These are phyloP conservation scores for Sus scrofa DNA, from an alignment of 2,113 vertebrate genomes.

Conservation along the genomic window DNA sequence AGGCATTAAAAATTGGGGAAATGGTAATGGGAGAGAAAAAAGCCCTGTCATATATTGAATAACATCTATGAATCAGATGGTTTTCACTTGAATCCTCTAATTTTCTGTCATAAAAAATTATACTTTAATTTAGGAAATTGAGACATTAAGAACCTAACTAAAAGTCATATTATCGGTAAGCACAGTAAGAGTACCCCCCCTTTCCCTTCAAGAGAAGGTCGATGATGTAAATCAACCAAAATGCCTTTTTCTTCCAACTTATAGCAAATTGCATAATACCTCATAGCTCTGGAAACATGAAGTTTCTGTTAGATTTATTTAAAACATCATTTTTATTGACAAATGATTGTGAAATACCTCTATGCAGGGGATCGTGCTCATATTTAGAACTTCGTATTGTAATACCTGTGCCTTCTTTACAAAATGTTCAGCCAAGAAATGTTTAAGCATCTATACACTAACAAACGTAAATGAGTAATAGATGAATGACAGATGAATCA, in stretches of 20 bases:
- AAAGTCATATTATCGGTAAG: background rate
- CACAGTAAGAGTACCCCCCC: background rate
- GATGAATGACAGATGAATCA: background rate
- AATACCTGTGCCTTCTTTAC: background rate
- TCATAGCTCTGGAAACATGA: background rate
- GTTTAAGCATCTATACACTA: background rate
- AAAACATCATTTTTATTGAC: slow-evolving; percentile 39
- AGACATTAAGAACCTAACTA: background rate
- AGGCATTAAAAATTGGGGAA: background rate
- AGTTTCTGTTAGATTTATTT: slow-evolving; percentile 6
- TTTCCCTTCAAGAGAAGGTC: background rate
- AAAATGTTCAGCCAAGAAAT: slow-evolving; percentile 24
- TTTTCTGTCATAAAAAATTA: background rate
- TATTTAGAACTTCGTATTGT: slow-evolving; percentile 40
- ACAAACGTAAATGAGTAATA: slow-evolving; percentile 3
- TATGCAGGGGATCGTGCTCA: background rate
- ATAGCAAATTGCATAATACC: background rate
- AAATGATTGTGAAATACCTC: background rate
- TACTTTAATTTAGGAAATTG: background rate
- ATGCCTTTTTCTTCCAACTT: background rate
- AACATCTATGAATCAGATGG: background rate
- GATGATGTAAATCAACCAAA: background rate
- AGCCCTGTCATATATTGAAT: background rate
- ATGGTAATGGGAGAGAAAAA: background rate
- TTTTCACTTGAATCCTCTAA: background rate